Evolutionary conservation across 2,888 invertebrate genomes (phyloP).

Genomic region (Megamerina dolium): DNA sequence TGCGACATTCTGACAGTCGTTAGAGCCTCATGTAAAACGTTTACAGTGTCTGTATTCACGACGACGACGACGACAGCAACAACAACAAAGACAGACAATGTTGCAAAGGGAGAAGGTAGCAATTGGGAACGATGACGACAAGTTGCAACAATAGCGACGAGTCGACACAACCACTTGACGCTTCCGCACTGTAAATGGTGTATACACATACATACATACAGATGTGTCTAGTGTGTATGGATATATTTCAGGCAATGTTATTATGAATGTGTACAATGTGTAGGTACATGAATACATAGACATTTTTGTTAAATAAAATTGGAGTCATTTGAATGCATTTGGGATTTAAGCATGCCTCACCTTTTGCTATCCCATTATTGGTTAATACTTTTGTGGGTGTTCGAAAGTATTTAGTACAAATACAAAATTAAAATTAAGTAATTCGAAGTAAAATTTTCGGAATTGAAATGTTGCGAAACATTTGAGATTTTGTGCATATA

Average conservation of each 20-base stretch:
- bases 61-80: conserved; percentile 4
- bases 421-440: too few relatives aligned
- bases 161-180: conserved; percentile 26
- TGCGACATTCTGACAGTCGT: too few relatives aligned
- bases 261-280: conserved; percentile 5
- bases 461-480: too few relatives aligned
- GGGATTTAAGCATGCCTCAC: conserved; percentile 8
- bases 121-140: conserved; percentile 20
- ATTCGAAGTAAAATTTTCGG: too few relatives aligned
- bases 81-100: neutral
- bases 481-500: too few relatives aligned
- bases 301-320: too few relatives aligned
- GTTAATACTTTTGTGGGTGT: too few relatives aligned
- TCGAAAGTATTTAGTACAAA: too few relatives aligned
- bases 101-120: conserved; percentile 1
- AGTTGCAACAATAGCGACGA: conserved; percentile 23
- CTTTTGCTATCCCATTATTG: too few relatives aligned
- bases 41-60: neutral
- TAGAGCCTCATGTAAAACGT: conserved; percentile 6
- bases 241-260: neutral
- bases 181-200: conserved; percentile 20
- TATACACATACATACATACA: too few relatives aligned
- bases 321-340: conserved; percentile 15
- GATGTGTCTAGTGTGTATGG: conserved; percentile 3
- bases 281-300: too few relatives aligned